Evolutionary conservation across 2,888 invertebrate species (phyloP).

Genomic region (Acrobasis consociella): DNA sequence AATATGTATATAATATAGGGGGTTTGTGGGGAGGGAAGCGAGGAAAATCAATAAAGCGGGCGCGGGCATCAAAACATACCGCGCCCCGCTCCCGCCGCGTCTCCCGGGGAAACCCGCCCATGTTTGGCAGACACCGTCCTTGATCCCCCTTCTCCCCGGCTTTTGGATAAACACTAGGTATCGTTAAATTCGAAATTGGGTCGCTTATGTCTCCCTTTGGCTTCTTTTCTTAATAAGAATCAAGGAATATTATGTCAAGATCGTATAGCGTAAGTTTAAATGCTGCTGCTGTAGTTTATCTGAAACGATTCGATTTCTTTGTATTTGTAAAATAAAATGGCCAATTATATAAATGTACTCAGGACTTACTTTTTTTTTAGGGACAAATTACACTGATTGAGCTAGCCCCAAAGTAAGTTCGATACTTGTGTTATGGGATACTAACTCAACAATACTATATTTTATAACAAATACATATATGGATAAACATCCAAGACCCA

Average conservation of each 20-base stretch:
- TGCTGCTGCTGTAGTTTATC: too few species aligned
- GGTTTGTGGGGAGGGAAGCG: constrained; percentile 52
- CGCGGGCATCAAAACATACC: constrained; percentile 79
- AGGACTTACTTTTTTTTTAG: too few species aligned
- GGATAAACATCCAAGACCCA: too few species aligned
- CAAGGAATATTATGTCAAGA: neutral
- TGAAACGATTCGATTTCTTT: too few species aligned
- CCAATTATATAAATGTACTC: too few species aligned
- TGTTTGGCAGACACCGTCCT: constrained; percentile 82
- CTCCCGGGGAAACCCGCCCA: constrained; percentile 80
- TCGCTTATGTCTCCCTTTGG: constrained; percentile 56
- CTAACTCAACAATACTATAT: too few species aligned
- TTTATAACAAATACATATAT: too few species aligned
- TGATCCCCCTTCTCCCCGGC: constrained; percentile 76
- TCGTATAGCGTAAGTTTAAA: neutral
- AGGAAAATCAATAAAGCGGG: constrained; percentile 81
- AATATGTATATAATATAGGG: constrained; percentile 75
- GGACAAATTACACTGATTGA: too few species aligned
- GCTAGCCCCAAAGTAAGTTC: too few species aligned
- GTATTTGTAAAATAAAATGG: too few species aligned
- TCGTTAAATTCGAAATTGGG: constrained; percentile 76
- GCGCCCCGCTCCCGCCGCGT: constrained; percentile 51
- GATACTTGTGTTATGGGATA: too few species aligned
- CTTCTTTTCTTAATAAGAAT: neutral
- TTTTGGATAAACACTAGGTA: constrained; percentile 78